Conservation (phyloP, 2,797 vertebrate genomes). For the Catamblyrhynchus diadema region DNA sequence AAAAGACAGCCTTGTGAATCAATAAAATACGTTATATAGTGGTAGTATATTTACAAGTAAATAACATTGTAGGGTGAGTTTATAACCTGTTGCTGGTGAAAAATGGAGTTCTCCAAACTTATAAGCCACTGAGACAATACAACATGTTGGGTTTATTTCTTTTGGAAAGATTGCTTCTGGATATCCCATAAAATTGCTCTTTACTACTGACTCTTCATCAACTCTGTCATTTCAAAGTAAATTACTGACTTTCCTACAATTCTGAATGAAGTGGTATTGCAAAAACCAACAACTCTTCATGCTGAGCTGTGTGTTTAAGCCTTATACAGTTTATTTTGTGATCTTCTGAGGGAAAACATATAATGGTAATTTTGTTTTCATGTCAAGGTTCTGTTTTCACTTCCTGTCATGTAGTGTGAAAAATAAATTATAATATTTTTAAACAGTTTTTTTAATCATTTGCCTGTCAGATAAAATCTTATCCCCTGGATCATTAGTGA, state of each 20-base stretch:
- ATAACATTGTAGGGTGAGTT: not conserved
- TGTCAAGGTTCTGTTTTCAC: not conserved
- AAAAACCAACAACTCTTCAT: not conserved
- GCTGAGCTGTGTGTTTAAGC: not conserved
- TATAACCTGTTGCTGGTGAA: not conserved
- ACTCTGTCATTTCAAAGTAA: not conserved
- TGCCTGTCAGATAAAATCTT: not conserved
- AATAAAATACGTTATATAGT: not conserved
- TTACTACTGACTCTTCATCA: not conserved
- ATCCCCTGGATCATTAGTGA: fast-evolving
- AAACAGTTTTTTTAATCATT: not conserved
- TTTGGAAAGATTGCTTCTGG: not conserved
- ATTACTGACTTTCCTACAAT: not conserved
- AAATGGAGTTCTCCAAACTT: not conserved
- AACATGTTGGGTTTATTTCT: not conserved
- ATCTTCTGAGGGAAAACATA: not conserved
- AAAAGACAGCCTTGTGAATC: not conserved
- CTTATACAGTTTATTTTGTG: not conserved
- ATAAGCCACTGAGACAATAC: not conserved
- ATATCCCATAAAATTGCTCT: not conserved
- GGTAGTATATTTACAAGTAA: constrained; percentile 5
- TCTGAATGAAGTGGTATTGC: not conserved
- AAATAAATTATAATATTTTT: not conserved
- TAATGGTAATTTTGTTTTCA: not conserved
- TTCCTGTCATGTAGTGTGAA: not conserved